Evolutionary conservation across 2,888 invertebrate genomes (phyloP).

Genomic region (Oegoconia quadripuncta): DNA sequence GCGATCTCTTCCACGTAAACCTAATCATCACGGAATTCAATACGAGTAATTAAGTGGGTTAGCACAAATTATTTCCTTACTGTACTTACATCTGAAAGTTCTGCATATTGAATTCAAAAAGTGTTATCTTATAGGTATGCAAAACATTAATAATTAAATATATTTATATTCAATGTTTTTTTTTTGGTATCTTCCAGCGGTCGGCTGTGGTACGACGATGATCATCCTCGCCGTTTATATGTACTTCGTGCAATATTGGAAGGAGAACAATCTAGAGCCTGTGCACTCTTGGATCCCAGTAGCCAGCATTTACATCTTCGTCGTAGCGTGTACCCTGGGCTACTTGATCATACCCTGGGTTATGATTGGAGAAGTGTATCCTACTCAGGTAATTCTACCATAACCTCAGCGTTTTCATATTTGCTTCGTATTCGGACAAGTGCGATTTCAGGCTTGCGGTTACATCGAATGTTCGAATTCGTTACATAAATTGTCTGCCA

Average conservation of each 20-base stretch:
- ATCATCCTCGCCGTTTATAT: constrained; percentile 79
- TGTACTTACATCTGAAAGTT: no score
- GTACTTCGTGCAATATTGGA: constrained; percentile 77
- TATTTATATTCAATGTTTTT: neutral
- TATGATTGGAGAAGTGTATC: constrained; percentile 87
- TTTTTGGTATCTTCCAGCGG: constrained; percentile 37
- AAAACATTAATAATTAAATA: neutral
- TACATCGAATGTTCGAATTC: no score
- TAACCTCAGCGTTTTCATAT: no score
- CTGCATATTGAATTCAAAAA: no score
- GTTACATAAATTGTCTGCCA: no score
- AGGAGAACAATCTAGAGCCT: constrained; percentile 47
- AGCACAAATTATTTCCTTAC: no score
- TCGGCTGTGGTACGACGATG: constrained; percentile 83
- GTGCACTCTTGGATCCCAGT: constrained; percentile 81
- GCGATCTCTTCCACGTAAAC: no score
- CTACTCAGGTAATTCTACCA: constrained; percentile 72
- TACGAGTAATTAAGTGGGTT: no score
- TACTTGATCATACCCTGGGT: constrained; percentile 85
- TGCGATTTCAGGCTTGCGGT: no score
- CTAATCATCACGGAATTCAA: no score
- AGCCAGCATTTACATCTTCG: constrained; percentile 79
- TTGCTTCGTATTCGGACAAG: no score
- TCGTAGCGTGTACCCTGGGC: constrained; percentile 81
- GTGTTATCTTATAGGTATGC: no score